Evolutionary conservation across 2,888 invertebrate species (phyloP).

Genomic region (Cephus nigrinus): DNA sequence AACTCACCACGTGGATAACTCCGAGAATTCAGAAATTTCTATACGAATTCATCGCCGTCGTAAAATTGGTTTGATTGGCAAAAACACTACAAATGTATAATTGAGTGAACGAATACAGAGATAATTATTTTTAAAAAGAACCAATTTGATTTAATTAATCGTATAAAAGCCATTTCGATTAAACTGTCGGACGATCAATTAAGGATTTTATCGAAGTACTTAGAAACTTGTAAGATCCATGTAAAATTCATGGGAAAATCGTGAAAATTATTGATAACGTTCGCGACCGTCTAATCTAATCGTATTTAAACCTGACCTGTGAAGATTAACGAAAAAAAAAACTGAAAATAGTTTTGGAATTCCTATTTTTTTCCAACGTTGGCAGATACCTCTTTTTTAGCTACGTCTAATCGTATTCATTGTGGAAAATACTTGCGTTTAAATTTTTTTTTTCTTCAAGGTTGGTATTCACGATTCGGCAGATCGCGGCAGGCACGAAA

Average conservation of each 20-base stretch:
- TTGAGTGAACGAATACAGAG: neutral
- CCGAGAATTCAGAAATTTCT: neutral
- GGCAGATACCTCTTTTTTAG: neutral
- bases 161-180: neutral
- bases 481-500: neutral
- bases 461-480: neutral
- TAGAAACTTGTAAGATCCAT: neutral
- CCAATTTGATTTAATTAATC: neutral
- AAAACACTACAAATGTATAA: neutral
- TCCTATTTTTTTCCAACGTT: too few species aligned
- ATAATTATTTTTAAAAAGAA: neutral
- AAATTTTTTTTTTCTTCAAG: neutral
- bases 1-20: neutral
- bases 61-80: neutral
- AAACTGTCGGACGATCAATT: neutral
- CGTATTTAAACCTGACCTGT: too few species aligned
- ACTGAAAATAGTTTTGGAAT: too few species aligned
- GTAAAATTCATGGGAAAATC: too few species aligned
- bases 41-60: neutral
- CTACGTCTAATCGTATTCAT: neutral
- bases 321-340: too few species aligned
- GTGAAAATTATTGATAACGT: too few species aligned
- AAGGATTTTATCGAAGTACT: neutral
- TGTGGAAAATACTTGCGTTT: neutral
- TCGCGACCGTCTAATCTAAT: too few species aligned